Conservation (phyloP, 2,797 vertebrate species). For the Potorous gilbertii region DNA sequence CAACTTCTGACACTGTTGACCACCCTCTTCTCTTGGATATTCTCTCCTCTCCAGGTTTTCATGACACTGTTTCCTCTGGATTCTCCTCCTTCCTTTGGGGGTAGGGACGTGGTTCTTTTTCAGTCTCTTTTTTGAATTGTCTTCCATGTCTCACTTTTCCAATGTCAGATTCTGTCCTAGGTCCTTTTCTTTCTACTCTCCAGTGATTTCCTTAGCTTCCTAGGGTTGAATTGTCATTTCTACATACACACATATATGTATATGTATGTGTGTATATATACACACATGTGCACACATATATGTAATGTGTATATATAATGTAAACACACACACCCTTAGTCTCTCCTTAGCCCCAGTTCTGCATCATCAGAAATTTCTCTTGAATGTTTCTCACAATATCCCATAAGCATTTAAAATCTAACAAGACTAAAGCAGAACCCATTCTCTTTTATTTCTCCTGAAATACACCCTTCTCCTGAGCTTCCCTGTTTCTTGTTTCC, state of each 20-base stretch:
- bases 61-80: neutral
- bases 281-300: no score
- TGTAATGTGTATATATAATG: no score
- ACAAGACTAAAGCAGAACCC: neutral
- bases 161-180: neutral
- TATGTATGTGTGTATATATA: no score
- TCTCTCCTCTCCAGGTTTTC: neutral
- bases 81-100: neutral
- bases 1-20: neutral
- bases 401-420: neutral
- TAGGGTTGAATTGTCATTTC: neutral
- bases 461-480: neutral
- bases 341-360: neutral
- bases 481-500: neutral
- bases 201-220: neutral
- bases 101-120: neutral
- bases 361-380: neutral
- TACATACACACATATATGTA: neutral
- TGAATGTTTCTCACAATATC: neutral
- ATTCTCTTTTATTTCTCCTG: neutral
- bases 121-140: neutral
- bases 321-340: neutral
- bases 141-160: neutral
- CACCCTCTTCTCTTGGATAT: neutral
- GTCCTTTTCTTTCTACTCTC: neutral